Evolutionary conservation across 2,113 vertebrate genomes (phyloP).

Genomic region (Neodontobutis hainanensis): DNA sequence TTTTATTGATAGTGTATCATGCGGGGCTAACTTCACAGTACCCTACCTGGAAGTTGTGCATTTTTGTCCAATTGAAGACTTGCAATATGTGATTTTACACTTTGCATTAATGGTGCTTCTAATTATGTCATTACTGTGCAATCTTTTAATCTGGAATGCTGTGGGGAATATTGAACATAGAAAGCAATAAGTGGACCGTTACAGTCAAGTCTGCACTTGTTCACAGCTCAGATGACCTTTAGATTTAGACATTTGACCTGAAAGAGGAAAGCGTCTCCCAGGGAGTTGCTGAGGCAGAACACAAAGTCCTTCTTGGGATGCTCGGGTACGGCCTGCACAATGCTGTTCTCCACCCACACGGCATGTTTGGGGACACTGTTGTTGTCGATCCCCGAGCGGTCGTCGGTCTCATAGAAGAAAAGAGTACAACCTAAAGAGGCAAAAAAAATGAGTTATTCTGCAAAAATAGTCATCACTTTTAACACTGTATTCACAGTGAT

Average conservation of each 20-base stretch:
- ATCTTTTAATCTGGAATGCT: too few species aligned
- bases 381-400: constrained; percentile 91
- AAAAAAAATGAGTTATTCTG: neutral
- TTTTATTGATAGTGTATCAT: too few species aligned
- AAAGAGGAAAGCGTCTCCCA: constrained; percentile 95
- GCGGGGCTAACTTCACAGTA: too few species aligned
- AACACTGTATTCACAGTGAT: neutral
- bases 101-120: too few species aligned
- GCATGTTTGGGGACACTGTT: constrained; percentile 94
- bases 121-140: too few species aligned
- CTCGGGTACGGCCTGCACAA: constrained; percentile 96
- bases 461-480: too few species aligned
- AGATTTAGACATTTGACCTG: constrained; percentile 79
- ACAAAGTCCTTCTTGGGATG: constrained; percentile 99
- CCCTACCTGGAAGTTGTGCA: too few species aligned
- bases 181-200: too few species aligned
- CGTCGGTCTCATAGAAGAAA: constrained; percentile 94
- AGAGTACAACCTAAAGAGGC: constrained; percentile 88
- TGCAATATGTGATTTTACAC: too few species aligned
- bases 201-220: neutral
- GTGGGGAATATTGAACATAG: too few species aligned
- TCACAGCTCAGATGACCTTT: constrained; percentile 5
- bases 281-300: constrained; percentile 97
- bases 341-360: constrained; percentile 96
- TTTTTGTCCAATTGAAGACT: too few species aligned